A percentile compares a stretch with the other conserved stretches of the same genome.
Conservation (phyloP, 2,113 vertebrate species). For the Mastomys natalensis region DNA sequence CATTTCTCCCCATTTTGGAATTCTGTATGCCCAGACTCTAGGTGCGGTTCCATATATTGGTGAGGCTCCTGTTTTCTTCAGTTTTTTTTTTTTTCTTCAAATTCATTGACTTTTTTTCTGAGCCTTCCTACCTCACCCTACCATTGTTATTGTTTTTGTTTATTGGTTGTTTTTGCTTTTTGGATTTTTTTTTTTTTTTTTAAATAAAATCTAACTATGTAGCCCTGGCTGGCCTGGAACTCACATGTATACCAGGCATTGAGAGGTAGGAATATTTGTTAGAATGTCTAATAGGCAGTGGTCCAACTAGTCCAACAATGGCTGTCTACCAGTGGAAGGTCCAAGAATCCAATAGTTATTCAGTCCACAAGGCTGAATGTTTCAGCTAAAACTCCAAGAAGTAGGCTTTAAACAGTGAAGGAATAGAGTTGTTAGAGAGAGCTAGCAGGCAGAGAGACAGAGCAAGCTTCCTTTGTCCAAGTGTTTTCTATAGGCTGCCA, state of each 20-base stretch:
- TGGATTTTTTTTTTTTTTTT: background rate
- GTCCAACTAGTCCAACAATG: background rate
- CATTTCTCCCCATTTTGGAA: background rate
- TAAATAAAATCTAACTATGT: background rate
- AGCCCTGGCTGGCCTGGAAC: background rate
- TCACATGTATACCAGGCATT: background rate
- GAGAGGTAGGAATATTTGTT: background rate
- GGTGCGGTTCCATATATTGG: background rate
- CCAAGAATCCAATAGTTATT: background rate
- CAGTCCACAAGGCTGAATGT: background rate
- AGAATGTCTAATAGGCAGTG: background rate
- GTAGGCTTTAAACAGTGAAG: background rate
- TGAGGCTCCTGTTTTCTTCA: background rate
- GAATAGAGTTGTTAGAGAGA: background rate
- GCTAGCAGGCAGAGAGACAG: background rate
- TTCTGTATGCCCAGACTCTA: slow-evolving; percentile 4
- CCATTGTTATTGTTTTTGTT: background rate
- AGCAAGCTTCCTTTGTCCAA: background rate
- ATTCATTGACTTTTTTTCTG: background rate
- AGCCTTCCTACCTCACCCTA: no score
- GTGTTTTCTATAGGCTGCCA: background rate
- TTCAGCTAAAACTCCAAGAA: background rate
- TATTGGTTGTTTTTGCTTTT: background rate
- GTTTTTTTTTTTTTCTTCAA: background rate
- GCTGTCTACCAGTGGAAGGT: background rate